Evolutionary conservation across 2,888 invertebrate genomes (phyloP).

Genomic region (Allygus modestus): DNA sequence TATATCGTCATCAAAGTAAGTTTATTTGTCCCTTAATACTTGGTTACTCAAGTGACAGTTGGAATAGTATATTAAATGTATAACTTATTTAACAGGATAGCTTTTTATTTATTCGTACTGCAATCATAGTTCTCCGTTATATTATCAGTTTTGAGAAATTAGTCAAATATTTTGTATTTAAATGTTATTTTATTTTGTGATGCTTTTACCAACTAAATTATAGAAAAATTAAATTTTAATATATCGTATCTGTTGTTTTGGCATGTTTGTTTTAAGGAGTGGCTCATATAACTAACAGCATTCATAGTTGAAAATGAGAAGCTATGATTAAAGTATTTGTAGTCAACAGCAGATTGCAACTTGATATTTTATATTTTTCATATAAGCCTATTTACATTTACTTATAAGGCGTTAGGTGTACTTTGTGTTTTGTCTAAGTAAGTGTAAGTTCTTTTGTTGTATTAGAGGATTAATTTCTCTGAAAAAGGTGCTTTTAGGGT

Average conservation of each 20-base stretch:
- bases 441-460: constrained; percentile 9
- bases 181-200: too few species aligned
- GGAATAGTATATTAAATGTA: neutral
- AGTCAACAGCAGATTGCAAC: neutral
- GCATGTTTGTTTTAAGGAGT: too few species aligned
- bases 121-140: neutral
- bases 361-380: neutral
- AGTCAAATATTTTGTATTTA: too few species aligned
- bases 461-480: constrained; percentile 1
- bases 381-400: neutral
- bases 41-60: constrained; percentile 2
- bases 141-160: neutral
- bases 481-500: constrained; percentile 26
- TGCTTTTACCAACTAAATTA: too few species aligned
- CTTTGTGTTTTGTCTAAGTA: constrained; percentile 22
- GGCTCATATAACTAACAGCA: too few species aligned
- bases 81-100: neutral
- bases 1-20: neutral
- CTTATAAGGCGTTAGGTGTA: neutral
- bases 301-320: too few species aligned
- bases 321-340: too few species aligned
- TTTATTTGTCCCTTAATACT: neutral
- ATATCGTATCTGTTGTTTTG: too few species aligned
- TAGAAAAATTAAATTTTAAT: too few species aligned
- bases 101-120: neutral